Percentiles rank a stretch among this genome's conserved stretches.
phyloP scores from a whole-genome alignment of 2,113 vertebrate genomes.

The Nipponia nippon region DNA sequence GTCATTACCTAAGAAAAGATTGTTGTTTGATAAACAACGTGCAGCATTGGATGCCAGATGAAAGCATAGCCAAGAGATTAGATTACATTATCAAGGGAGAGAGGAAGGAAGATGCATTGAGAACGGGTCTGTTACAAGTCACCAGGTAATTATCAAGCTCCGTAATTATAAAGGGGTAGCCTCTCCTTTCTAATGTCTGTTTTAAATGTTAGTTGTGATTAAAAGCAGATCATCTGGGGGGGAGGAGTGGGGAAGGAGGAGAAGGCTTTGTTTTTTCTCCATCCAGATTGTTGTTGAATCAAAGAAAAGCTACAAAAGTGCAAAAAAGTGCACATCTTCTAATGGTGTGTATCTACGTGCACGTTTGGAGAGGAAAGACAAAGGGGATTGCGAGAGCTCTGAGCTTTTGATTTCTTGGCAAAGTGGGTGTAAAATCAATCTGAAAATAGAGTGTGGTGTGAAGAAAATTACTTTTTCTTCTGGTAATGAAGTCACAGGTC shows the following conservation, averaged over 20 bases:
- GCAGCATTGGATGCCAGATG: slow-evolving; percentile 65
- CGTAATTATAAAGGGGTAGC: slow-evolving; percentile 55
- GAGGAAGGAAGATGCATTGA: slow-evolving; percentile 60
- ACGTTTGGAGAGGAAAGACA: neutral
- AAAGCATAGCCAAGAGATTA: slow-evolving; percentile 71
- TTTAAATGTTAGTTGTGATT: slow-evolving; percentile 66
- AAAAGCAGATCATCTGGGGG: slow-evolving; percentile 33
- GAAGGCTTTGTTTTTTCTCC: neutral
- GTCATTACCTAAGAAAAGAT: slow-evolving; percentile 59
- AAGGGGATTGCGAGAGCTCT: neutral
- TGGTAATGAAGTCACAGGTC: neutral
- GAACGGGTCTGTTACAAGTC: slow-evolving; percentile 53
- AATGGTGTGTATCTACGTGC: accelerated
- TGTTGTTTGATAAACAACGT: slow-evolving; percentile 69
- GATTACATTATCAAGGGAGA: slow-evolving; percentile 66
- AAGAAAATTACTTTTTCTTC: neutral
- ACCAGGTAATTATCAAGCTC: slow-evolving; percentile 70
- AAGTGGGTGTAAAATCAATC: neutral
- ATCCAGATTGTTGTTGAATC: neutral
- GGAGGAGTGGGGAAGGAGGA: neutral
- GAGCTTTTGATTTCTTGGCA: neutral
- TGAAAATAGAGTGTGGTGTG: neutral
- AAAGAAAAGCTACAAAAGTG: neutral
- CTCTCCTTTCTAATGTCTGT: slow-evolving; percentile 59
- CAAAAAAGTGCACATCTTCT: neutral